Percentiles rank a stretch among this genome's conserved stretches.
Conservation (phyloP, 2,888 invertebrate species). For the Epiblema foenella region DNA sequence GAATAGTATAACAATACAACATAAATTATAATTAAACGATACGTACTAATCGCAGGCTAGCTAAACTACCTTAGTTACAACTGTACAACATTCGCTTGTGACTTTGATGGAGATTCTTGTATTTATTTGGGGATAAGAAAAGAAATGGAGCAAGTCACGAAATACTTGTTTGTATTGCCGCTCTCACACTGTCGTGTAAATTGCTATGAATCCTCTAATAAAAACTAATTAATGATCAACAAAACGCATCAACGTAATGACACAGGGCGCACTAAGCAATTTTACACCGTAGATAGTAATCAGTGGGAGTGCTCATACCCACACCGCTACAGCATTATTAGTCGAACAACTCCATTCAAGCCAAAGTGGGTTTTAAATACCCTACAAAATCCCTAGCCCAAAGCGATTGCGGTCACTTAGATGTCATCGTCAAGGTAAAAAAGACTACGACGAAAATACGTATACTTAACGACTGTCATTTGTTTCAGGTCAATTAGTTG, state of each 20-base stretch:
- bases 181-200: neutral
- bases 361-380: conserved; percentile 6
- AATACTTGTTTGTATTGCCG: neutral
- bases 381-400: neutral
- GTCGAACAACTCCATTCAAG: conserved; percentile 1
- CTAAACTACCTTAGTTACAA: neutral
- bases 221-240: conserved; percentile 29
- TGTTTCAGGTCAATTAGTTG: conserved; percentile 75
- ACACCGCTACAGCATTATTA: conserved; percentile 13
- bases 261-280: conserved; percentile 27
- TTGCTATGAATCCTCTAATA: conserved; percentile 18
- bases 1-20: neutral
- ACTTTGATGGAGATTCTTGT: neutral
- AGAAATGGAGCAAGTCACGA: neutral
- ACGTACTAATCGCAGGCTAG: neutral
- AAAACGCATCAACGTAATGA: conserved; percentile 31
- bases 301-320: conserved; percentile 32
- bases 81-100: neutral
- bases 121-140: conserved; percentile 1
- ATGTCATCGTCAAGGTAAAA: conserved; percentile 25
- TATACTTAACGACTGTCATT: conserved; percentile 41
- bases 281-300: conserved; percentile 32
- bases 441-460: neutral
- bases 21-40: too few relatives aligned
- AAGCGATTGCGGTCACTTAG: conserved; percentile 14